Conservation (phyloP, 1,140 invertebrate species). For the Bombyx mori region ASM3026992v2 NC_085116.1:4002001-4002500, state of each 20-base stretch:
- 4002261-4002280: constrained; percentile 32
- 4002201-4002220: constrained; percentile 9
- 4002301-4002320: constrained; percentile 48
- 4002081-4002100: constrained; percentile 1
- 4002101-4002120: constrained; percentile 5
- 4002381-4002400: constrained; percentile 42
- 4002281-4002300: constrained; percentile 42
- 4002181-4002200: constrained; percentile 9
- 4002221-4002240: constrained; percentile 15
- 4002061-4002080: constrained; percentile 1
- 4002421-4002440: constrained; percentile 35
- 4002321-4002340: constrained; percentile 46
- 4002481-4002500: constrained; percentile 45
- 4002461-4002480: constrained; percentile 31
- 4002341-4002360: constrained; percentile 33
- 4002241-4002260: constrained; percentile 23
- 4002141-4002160: constrained; percentile 11
- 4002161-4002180: constrained; percentile 17
- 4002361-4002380: constrained; percentile 28
- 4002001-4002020: background rate
- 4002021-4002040: background rate
- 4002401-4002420: constrained; percentile 39
- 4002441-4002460: constrained; percentile 32
- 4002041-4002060: background rate
- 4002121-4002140: constrained; percentile 7